Base-by-base conservation (phyloP, 2,113 vertebrate species). In the Psittacula cyanocephala region DNA sequence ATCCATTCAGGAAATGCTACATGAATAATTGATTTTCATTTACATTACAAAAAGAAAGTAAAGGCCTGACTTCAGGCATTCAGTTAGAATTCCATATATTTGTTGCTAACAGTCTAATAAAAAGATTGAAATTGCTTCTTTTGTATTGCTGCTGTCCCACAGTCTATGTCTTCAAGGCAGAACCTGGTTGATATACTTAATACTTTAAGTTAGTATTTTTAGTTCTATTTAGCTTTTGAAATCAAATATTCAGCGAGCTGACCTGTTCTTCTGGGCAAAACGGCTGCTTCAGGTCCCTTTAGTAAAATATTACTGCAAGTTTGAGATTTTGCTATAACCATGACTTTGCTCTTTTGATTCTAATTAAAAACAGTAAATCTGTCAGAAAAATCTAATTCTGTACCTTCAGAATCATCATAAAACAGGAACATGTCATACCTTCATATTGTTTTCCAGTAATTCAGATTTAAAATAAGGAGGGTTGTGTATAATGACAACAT, bases 341-440 rank as follows among this genome's bases (percentile, higher is more conserved):
- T 52, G 29, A 62, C 47, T 81, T 87, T 80, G 44, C 12, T 49
- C 11, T 82, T 82, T n/a, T 76, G 33, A 37, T 52, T 92, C 46
- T 91, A 85, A 91, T 74, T 94, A 76, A 85, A 92, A 93, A 12
- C 49, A 37, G 23, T 88, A 91, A 91, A 96, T 92, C 86, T 93
- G n/a, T 59, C 75, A 82, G 64, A 82, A 94, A 85, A 82, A 72
- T 67, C 17, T 70, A 53, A 77, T 53, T 82, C n/a, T 49, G 13
- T 59, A 62, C 27, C 17, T 86, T 88, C 52, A 84, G 46, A 77
- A 78, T 67, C 1, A 2, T 53, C 25, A 74, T 71, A 78, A 89
- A 77, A 5, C 23, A 23, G 37, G 17, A 77, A 81, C 17, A 65
- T 53, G 77, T 77, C n/a, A 70, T 74, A 53, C 25, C 31, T 83